Evolutionary conservation across 2,797 vertebrate species (phyloP).

Genomic region (Cynodonichthys magdalenae): DNA sequence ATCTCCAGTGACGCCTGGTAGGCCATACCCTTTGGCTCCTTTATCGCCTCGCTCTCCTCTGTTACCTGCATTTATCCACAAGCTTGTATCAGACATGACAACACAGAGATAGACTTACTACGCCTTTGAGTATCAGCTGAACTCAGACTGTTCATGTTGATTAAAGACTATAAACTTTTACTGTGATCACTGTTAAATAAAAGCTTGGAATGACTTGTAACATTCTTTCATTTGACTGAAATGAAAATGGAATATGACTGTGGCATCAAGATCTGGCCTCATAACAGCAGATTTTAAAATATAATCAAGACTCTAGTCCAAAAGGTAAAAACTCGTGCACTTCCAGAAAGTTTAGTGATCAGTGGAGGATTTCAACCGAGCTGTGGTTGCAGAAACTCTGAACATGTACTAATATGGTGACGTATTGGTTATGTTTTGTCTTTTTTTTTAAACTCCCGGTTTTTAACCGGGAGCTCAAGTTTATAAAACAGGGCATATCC

Average conservation of each 20-base stretch:
- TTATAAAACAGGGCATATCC: background rate
- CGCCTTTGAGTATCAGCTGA: slow-evolving; percentile 8
- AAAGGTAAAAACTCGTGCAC: background rate
- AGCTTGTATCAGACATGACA: slow-evolving; percentile 21
- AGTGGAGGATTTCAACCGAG: too few species aligned
- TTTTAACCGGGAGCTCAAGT: too few species aligned
- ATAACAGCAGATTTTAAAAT: slow-evolving; percentile 20
- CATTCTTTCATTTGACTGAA: slow-evolving; percentile 53
- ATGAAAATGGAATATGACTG: slow-evolving; percentile 19
- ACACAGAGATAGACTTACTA: slow-evolving; percentile 5
- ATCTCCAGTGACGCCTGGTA: slow-evolving; percentile 73
- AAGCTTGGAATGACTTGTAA: slow-evolving; percentile 61
- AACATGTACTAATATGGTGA: too few species aligned
- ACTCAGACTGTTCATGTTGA: slow-evolving; percentile 30
- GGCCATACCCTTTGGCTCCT: slow-evolving; percentile 70
- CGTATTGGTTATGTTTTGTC: background rate
- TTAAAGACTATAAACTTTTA: slow-evolving; percentile 53
- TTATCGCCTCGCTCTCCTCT: slow-evolving; percentile 75
- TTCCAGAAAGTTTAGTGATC: background rate
- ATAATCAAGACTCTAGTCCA: background rate
- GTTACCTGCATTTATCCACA: slow-evolving; percentile 68
- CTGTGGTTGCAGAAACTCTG: too few species aligned
- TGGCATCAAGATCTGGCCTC: slow-evolving; percentile 42
- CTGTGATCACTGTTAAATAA: slow-evolving; percentile 57
- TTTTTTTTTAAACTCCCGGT: background rate